Evolutionary conservation across 2,797 vertebrate genomes (phyloP), one percentile per base, ranked within the genome.

Genomic region (Trematomus bernacchii): DNA sequence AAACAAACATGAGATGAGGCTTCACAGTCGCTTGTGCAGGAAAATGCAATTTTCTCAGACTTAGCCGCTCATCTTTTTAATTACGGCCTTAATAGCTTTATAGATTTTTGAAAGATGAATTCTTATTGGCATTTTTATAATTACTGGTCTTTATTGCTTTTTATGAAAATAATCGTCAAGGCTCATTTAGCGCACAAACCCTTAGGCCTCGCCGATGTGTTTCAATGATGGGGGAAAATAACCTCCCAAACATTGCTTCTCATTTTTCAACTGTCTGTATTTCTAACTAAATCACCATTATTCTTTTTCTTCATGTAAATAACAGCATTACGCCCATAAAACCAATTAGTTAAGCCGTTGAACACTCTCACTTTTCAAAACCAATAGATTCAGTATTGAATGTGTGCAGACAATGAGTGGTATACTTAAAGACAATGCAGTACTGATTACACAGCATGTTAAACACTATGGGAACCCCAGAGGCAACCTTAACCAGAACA

Each of bases 41-140:
- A 89, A 96, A 95, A 96, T 95, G 91, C 92, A 94, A 95, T 95
- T 95, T 95, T 94, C 92, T 92, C 91, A 64, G 94, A 91, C 93
- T 94, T 94, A 93, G 90, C 91, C 73, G 90, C 92, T 94, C 93
- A 94, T 95, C 92, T 95, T 95, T 96, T 95, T 96, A 96, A 96
- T 96, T 96, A 95, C 89, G 55, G 90, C 87, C 94, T 91, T 96
- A 96, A 96, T 96, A 94, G 95, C 91, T 93, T 95, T 96, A 96
- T 96, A 91, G 95, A 96, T 96, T 96, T 96, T 94, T 93, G 89
- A 94, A 93, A 95, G 95, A 96, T 95, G 94, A 95, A 96, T 95
- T 95, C 87, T 91, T 95, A 96, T 96, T 95, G 95, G 93, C 95
- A 94, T 95, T 95, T 94, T 94, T 95, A 95, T 95, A 96, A 96